Base-by-base conservation (phyloP, 2,888 invertebrate genomes). In the Hoplodrina blanda region DNA sequence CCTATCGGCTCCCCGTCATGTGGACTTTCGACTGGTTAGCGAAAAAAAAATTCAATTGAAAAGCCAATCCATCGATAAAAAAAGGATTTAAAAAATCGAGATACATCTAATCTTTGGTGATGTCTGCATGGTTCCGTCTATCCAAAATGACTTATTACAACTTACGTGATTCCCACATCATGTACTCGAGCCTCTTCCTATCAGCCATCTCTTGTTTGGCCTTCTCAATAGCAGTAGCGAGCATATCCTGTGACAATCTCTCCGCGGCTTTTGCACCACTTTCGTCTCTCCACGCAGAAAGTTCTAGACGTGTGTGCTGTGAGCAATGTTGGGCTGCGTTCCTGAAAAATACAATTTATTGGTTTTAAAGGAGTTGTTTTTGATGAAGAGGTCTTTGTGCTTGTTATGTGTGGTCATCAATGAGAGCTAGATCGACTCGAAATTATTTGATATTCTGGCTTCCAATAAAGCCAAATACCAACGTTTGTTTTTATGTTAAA, bases 181-280 rank as follows among this genome's bases (percentile, higher is more conserved):
- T 97, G 89, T 98, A 98, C 88, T 98, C 98, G 82, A 98, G 96
- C 81, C 97, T 97, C 88, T 98, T 97, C 68, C 98, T 96, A 50
- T 97, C 97, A 30, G 97, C 96, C 89, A 98, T 96, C 83, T 98
- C 98, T 69, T 97, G 97, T 88, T 98, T 98, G 0, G 98, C 98
- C 85, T 97, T 98, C 78, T 97, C 97, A 0, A 98, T 94, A 0
- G 98, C 98, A 0, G 97, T 97, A 78, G 97, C 96, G 0, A 98
- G 92, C 86, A 98, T 95, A 54, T 98, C 97, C 25, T 97, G 97
- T 17, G 97, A 97, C 0, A 98, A 91, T 80, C 97, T 97, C n/a
- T 97, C 96, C 19, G 97, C 96, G 0, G 97, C 97, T 87, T 96
- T 96, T 0, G 95, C 95, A 0, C 96, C 96, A 62, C 91, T 92